phyloP scores from a whole-genome alignment of 2,797 vertebrate genomes.

The Sebastes alutus region DNA sequence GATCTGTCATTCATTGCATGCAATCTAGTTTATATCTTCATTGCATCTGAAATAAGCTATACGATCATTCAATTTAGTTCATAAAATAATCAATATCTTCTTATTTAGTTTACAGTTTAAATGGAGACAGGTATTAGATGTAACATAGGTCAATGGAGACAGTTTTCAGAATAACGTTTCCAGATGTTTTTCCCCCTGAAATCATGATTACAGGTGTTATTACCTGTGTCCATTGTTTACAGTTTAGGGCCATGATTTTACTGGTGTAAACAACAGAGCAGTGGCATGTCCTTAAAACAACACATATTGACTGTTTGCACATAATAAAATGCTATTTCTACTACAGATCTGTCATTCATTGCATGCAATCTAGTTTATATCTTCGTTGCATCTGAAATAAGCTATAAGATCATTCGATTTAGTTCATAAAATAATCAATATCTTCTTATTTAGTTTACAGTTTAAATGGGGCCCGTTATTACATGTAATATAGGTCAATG shows the following conservation, averaged over 20 bases:
- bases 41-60: background rate
- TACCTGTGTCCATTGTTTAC: background rate
- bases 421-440: background rate
- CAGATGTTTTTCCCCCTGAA: background rate
- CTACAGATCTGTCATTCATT: background rate
- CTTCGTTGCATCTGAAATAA: background rate
- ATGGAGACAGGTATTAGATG: background rate
- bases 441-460: background rate
- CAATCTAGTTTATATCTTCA: background rate
- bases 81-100: background rate
- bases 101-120: background rate
- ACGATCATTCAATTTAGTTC: background rate
- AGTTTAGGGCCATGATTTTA: background rate
- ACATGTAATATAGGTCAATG: too few species aligned
- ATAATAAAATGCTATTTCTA: background rate
- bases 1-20: background rate
- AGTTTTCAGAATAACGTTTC: background rate
- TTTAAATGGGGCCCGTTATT: background rate
- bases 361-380: background rate
- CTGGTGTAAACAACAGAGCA: conserved; percentile 2
- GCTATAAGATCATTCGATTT: background rate
- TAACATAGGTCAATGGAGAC: too few species aligned
- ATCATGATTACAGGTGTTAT: conserved; percentile 8
- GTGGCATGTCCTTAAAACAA: background rate
- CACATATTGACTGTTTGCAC: background rate